A percentile compares a stretch with the other conserved stretches of the same genome.
These are phyloP conservation scores for Noctua comes DNA, from an alignment of 2,888 invertebrate species.

Conservation along the genomic window DNA sequence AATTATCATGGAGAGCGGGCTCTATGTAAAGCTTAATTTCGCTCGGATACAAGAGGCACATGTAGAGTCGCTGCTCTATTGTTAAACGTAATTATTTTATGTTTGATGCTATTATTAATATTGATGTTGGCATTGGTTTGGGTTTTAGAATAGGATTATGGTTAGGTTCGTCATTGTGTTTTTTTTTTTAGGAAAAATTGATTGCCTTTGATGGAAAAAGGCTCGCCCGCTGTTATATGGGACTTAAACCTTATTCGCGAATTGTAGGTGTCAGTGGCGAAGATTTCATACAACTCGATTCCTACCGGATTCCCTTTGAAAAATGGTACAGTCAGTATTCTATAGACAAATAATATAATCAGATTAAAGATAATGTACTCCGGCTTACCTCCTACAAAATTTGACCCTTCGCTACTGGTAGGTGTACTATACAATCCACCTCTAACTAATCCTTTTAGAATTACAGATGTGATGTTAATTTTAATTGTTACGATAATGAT, in stretches of 20 bases:
- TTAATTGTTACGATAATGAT: neutral
- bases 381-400: too few relatives aligned
- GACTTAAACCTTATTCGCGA: neutral
- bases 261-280: neutral
- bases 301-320: too few relatives aligned
- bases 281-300: too few relatives aligned
- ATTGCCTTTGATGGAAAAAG: neutral
- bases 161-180: neutral
- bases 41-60: conserved; percentile 44
- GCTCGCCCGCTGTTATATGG: neutral
- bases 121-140: conserved; percentile 6
- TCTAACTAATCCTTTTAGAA: neutral
- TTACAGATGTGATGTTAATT: too few relatives aligned
- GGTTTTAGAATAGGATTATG: neutral
- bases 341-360: too few relatives aligned
- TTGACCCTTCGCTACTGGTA: too few relatives aligned
- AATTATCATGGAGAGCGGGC: conserved; percentile 70
- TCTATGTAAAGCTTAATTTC: conserved; percentile 65
- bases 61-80: conserved; percentile 52
- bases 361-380: too few relatives aligned
- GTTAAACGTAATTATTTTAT: conserved; percentile 60
- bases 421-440: neutral
- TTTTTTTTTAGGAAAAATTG: neutral
- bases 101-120: conserved; percentile 45
- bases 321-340: too few relatives aligned